These are phyloP conservation scores for Cynodonichthys magdalenae DNA, from an alignment of 2,797 vertebrate species.

Conservation along the genomic window DNA sequence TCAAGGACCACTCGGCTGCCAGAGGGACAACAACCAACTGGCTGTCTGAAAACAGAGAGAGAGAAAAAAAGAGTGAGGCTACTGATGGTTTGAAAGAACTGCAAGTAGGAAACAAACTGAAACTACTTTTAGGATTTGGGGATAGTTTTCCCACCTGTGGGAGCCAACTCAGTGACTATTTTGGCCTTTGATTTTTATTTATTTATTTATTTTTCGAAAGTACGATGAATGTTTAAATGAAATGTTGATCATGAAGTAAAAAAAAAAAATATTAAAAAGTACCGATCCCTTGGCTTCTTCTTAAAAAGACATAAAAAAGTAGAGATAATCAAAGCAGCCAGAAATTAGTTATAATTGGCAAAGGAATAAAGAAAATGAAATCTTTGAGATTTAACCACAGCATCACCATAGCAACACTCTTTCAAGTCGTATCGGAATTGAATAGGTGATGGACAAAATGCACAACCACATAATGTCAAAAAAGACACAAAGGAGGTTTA, in stretches of 20 bases:
- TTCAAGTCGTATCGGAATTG: slow-evolving; percentile 87
- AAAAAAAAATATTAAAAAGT: slow-evolving; percentile 2
- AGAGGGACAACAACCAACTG: slow-evolving; percentile 50
- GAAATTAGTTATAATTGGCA: slow-evolving; percentile 51
- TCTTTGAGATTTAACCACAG: slow-evolving; percentile 76
- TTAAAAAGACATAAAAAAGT: slow-evolving; percentile 24
- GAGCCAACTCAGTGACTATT: slow-evolving; percentile 18
- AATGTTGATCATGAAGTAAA: slow-evolving; percentile 15
- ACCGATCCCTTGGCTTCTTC: slow-evolving; percentile 14
- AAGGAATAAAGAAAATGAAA: slow-evolving; percentile 53
- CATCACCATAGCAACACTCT: slow-evolving; percentile 90
- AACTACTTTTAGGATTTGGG: slow-evolving; percentile 25
- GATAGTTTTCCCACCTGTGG: slow-evolving; percentile 22
- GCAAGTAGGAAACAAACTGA: slow-evolving; percentile 32
- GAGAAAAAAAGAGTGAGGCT: slow-evolving; percentile 15
- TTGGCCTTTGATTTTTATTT: slow-evolving; percentile 27
- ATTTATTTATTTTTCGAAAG: no score
- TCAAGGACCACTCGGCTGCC: slow-evolving; percentile 56
- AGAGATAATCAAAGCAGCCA: slow-evolving; percentile 12
- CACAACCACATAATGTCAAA: slow-evolving; percentile 70
- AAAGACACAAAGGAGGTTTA: slow-evolving; percentile 21
- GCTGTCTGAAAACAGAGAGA: slow-evolving; percentile 19
- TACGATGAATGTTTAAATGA: slow-evolving; percentile 27
- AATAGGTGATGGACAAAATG: slow-evolving; percentile 89
- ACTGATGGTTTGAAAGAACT: slow-evolving; percentile 36